Evolutionary conservation across 2,113 vertebrate species (phyloP).

Genomic region (Etia nguti): DNA sequence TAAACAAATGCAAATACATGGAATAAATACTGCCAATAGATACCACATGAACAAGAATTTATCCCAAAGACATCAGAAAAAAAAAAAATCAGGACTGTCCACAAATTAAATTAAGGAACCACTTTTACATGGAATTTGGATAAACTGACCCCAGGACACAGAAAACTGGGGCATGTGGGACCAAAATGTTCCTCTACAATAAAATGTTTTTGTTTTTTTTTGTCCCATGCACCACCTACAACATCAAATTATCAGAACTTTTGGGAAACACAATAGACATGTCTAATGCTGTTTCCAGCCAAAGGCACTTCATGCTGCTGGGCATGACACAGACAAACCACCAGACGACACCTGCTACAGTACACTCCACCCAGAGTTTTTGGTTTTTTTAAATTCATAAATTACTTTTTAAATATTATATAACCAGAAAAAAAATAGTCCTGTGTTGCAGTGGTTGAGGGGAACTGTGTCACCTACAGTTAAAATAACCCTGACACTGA

Average conservation of each 20-base stretch:
- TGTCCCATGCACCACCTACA: not conserved
- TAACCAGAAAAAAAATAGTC: not conserved
- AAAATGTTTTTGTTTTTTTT: not conserved
- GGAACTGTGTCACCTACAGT: not conserved
- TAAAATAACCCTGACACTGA: not conserved
- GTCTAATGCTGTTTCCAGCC: conserved; percentile 85
- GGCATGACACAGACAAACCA: conserved; percentile 68
- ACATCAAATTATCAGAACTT: not conserved
- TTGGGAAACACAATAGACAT: conserved; percentile 38
- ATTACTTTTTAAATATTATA: not conserved
- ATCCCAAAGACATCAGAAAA: not conserved
- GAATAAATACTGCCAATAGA: not conserved
- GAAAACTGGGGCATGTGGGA: not conserved
- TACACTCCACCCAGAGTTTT: conserved; percentile 27
- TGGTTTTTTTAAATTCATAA: conserved; percentile 73
- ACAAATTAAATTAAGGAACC: not conserved
- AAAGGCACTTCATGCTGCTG: conserved; percentile 94
- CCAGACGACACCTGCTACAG: conserved; percentile 73
- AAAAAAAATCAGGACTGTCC: not conserved
- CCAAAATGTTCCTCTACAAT: not conserved
- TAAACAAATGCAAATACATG: not conserved
- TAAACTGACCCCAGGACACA: not conserved
- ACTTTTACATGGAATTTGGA: not conserved
- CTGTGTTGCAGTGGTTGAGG: not conserved
- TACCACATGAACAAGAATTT: not conserved